Percentiles rank a stretch among this genome's conserved stretches.
phyloP scores from a whole-genome alignment of 2,797 vertebrate species.

The Ctenopoma kingsleyae region DNA sequence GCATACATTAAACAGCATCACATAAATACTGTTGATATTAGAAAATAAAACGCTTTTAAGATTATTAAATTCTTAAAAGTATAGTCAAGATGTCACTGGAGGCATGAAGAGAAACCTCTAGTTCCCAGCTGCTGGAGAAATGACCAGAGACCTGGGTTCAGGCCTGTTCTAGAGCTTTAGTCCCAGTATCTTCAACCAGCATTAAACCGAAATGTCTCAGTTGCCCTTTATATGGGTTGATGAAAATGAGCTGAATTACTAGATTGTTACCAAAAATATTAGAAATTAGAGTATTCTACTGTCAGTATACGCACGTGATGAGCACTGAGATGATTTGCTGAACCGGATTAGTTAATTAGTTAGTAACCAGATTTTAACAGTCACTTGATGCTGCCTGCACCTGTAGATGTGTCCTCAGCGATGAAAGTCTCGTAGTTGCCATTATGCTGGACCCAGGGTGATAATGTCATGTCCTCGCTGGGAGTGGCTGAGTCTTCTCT shows the following conservation, averaged over 20 bases:
- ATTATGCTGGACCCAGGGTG: conserved; percentile 86
- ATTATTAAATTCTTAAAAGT: no score
- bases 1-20: background rate
- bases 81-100: background rate
- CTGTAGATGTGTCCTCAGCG: conserved; percentile 74
- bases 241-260: background rate
- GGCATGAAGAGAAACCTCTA: background rate
- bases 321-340: background rate
- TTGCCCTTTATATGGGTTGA: background rate
- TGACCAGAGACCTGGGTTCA: background rate
- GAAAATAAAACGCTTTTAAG: background rate
- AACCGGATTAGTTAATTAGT: background rate
- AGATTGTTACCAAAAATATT: conserved; percentile 1
- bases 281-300: background rate
- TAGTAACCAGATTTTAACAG: background rate
- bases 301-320: background rate
- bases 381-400: conserved; percentile 78
- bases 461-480: conserved; percentile 76
- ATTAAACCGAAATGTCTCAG: conserved; percentile 5
- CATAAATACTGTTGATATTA: background rate
- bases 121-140: background rate
- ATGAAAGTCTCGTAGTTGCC: conserved; percentile 86
- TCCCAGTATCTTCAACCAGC: background rate
- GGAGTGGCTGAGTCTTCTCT: conserved; percentile 79
- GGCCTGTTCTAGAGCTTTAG: background rate